Percentiles rank a stretch among this genome's conserved stretches.
Conservation (phyloP, 2,113 vertebrate genomes). For the Phyllostomus hastatus region DNA sequence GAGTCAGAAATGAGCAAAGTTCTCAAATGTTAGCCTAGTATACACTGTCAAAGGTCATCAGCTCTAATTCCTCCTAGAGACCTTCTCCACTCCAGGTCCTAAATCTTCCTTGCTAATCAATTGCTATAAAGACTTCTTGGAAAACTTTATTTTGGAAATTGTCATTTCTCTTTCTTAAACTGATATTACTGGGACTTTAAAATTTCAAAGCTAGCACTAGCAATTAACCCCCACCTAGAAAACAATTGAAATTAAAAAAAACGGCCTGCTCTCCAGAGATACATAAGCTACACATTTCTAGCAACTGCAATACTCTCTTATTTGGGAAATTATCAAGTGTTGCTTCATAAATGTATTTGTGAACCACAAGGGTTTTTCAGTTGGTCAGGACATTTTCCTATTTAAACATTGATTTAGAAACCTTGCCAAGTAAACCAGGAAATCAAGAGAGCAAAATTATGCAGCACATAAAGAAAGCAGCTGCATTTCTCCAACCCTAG, state of each 20-base stretch:
- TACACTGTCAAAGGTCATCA: neutral
- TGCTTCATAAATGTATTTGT: constrained; percentile 72
- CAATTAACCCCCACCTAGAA: constrained; percentile 4
- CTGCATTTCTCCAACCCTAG: constrained; percentile 58
- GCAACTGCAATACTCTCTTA: constrained; percentile 34
- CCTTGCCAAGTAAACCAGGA: constrained; percentile 73
- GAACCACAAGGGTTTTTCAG: constrained; percentile 71
- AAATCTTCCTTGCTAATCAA: neutral
- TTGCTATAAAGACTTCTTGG: neutral
- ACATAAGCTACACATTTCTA: constrained; percentile 31
- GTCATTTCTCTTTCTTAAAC: constrained; percentile 3
- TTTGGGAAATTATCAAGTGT: constrained; percentile 67
- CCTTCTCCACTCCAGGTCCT: neutral
- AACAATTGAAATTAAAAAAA: constrained; percentile 37
- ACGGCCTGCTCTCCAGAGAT: constrained; percentile 50
- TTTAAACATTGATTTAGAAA: constrained; percentile 77
- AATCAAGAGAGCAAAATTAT: constrained; percentile 72
- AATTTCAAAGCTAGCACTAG: constrained; percentile 24
- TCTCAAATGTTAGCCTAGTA: constrained; percentile 1
- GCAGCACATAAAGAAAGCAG: constrained; percentile 68
- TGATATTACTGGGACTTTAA: constrained; percentile 35
- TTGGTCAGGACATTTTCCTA: constrained; percentile 68
- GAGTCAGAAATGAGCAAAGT: neutral
- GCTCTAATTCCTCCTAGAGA: neutral
- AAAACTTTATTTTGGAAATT: constrained; percentile 29